phyloP scores from a whole-genome alignment of 2,797 vertebrate species.

The Danio tinwini region DNA sequence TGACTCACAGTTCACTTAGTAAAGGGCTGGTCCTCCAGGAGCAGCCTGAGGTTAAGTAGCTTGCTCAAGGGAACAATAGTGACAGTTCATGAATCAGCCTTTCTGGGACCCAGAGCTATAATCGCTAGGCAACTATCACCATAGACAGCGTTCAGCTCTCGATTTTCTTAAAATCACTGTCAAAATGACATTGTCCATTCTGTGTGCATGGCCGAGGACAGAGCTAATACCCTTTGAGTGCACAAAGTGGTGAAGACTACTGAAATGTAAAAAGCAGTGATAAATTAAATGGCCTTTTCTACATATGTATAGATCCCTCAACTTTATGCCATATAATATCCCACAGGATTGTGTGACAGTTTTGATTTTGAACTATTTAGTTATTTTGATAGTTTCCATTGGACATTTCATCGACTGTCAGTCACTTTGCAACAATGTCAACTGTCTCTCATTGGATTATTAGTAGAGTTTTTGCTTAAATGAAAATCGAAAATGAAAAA shows the following conservation, averaged over 20 bases:
- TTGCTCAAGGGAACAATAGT: conserved; percentile 13
- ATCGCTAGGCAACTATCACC: conserved; percentile 20
- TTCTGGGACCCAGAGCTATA: conserved; percentile 24
- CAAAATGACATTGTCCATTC: conserved; percentile 3
- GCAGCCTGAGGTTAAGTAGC: conserved; percentile 31
- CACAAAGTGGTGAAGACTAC: neutral
- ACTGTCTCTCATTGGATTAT: no score
- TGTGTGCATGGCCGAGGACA: neutral
- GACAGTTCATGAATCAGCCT: conserved; percentile 7
- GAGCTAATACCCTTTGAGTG: neutral
- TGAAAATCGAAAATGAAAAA: no score
- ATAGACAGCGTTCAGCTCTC: neutral
- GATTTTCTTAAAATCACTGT: conserved; percentile 5
- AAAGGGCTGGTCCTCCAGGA: conserved; percentile 11
- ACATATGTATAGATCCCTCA: neutral
- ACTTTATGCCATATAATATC: neutral
- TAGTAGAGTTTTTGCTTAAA: no score
- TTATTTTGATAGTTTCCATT: no score
- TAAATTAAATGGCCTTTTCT: neutral
- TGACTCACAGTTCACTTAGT: conserved; percentile 1
- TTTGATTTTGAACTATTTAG: neutral
- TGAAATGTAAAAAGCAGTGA: conserved; percentile 3
- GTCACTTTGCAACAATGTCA: no score
- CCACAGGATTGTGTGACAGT: neutral
- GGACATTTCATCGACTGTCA: no score